Percentiles rank a stretch among this genome's conserved stretches.
These are phyloP conservation scores for Epistrophe grossulariae DNA, from an alignment of 2,888 invertebrate genomes.

Conservation along the genomic window DNA sequence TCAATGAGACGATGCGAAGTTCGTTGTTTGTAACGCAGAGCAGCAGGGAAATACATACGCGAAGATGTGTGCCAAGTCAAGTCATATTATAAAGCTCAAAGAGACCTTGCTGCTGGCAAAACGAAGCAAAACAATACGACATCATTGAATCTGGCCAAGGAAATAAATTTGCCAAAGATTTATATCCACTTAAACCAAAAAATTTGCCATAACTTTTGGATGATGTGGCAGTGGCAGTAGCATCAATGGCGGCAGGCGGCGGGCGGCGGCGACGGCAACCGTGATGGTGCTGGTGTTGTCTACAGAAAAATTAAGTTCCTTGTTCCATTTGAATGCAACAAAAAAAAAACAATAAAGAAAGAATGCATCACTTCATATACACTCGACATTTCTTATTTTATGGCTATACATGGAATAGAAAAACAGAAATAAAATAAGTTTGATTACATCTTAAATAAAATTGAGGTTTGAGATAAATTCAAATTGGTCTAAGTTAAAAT, in stretches of 20 bases:
- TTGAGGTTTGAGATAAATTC: not conserved
- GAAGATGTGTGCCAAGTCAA: conserved; percentile 52
- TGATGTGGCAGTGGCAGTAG: conserved; percentile 60
- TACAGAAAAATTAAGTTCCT: conserved; percentile 55
- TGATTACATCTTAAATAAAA: not conserved
- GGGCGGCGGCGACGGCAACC: conserved; percentile 13
- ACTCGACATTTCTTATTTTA: conserved; percentile 29
- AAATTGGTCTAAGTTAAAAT: not conserved
- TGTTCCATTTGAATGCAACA: conserved; percentile 36
- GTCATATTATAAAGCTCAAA: conserved; percentile 25
- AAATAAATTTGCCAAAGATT: conserved; percentile 73
- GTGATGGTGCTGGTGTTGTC: conserved; percentile 42
- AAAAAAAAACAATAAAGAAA: conserved; percentile 42
- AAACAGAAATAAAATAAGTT: not conserved
- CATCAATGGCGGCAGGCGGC: conserved; percentile 6
- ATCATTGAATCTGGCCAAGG: conserved; percentile 64
- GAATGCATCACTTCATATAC: conserved; percentile 53
- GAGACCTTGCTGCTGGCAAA: conserved; percentile 35
- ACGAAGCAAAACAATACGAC: conserved; percentile 57
- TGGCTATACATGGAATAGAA: conserved; percentile 27
- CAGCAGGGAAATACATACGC: not conserved
- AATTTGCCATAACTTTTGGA: conserved; percentile 71
- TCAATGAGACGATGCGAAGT: conserved; percentile 18
- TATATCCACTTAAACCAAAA: conserved; percentile 74
- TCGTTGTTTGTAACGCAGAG: not conserved